Evolutionary conservation across 2,113 vertebrate species (phyloP).

Genomic region (Caranx ignobilis): DNA sequence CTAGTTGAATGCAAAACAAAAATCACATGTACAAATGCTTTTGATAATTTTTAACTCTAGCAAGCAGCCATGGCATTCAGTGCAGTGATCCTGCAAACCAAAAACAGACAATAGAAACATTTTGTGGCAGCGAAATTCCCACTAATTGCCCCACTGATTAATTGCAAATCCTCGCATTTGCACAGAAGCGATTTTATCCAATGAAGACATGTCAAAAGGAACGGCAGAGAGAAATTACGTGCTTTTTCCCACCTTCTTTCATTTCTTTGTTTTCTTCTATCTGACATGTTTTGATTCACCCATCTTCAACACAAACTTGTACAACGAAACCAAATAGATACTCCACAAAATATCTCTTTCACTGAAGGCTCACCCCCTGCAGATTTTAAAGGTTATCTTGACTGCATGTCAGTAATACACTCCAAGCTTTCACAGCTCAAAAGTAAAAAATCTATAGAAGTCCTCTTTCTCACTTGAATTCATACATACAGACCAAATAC

Average conservation of each 20-base stretch:
- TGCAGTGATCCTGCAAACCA: neutral
- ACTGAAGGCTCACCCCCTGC: neutral
- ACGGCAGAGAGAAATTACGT: neutral
- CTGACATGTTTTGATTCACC: slow-evolving; percentile 1
- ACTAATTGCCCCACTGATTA: neutral
- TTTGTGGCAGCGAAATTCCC: neutral
- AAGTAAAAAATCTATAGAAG: neutral
- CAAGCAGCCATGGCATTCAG: neutral
- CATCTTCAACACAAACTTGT: neutral
- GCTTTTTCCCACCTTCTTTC: neutral
- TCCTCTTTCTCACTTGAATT: neutral
- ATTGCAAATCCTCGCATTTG: neutral
- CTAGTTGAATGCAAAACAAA: neutral
- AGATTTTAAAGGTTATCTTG: neutral
- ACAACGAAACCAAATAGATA: slow-evolving; percentile 1
- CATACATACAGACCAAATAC: neutral
- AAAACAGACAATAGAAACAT: neutral
- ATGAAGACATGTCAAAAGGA: neutral
- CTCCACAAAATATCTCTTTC: neutral
- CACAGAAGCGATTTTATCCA: neutral
- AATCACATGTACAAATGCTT: neutral
- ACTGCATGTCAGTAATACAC: neutral
- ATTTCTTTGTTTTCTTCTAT: neutral
- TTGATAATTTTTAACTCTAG: neutral
- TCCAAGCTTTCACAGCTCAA: neutral